Percentiles rank a stretch among this genome's conserved stretches.
phyloP scores from a whole-genome alignment of 37 sponge, comb jelly and placozoan species.

The Chondrosia reniformis region DNA sequence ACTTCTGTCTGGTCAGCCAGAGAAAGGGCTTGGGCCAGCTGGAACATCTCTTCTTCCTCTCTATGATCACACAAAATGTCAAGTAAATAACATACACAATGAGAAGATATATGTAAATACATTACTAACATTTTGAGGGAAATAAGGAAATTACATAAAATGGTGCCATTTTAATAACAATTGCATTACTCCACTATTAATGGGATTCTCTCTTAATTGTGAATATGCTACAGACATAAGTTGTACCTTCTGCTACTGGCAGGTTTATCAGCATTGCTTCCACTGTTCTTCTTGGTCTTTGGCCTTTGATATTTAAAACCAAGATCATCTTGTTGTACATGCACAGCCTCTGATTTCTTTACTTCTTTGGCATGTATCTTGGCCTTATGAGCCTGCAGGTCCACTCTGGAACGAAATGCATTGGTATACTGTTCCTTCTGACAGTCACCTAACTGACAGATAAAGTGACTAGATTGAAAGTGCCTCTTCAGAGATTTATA shows the following conservation, averaged over 20 bases:
- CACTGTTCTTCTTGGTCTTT: neutral
- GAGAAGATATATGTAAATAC: too few species aligned
- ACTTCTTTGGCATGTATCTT: slow-evolving; percentile 48
- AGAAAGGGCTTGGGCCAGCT: too few species aligned
- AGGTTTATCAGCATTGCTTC: neutral
- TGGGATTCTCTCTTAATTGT: too few species aligned
- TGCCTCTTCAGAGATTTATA: slow-evolving; percentile 52
- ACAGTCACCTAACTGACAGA: slow-evolving; percentile 82
- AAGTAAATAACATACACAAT: too few species aligned
- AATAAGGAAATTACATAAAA: neutral
- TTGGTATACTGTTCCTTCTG: slow-evolving; percentile 55
- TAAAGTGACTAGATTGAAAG: slow-evolving; percentile 72
- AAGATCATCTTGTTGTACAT: slow-evolving; percentile 45
- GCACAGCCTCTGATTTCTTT: slow-evolving; percentile 64
- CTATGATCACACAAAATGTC: too few species aligned
- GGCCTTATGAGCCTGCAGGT: slow-evolving; percentile 75
- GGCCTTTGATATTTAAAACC: slow-evolving; percentile 40
- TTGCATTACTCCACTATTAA: too few species aligned
- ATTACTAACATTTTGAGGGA: too few species aligned
- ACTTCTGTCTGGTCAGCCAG: too few species aligned
- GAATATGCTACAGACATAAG: neutral
- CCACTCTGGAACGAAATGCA: slow-evolving; percentile 74
- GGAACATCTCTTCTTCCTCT: too few species aligned
- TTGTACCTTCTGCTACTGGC: neutral
- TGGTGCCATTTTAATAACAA: neutral